Evolutionary conservation across 2,113 vertebrate genomes (phyloP).

Genomic region (Gracilinanus agilis): DNA sequence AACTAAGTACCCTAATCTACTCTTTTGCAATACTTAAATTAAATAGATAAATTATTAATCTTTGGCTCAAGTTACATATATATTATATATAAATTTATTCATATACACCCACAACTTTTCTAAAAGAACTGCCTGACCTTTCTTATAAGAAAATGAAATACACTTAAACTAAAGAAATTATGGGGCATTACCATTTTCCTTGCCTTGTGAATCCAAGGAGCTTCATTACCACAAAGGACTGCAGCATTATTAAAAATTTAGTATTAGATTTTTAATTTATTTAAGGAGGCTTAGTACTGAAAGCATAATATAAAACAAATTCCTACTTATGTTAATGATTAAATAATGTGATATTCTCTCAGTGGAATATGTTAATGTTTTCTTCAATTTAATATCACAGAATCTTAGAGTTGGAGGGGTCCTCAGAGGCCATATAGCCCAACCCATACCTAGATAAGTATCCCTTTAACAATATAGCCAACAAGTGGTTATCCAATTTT

Average conservation of each 20-base stretch:
- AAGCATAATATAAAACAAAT: slow-evolving; percentile 23
- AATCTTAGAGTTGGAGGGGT: neutral
- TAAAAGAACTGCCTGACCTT: slow-evolving; percentile 74
- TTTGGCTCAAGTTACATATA: neutral
- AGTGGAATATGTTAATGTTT: slow-evolving; percentile 20
- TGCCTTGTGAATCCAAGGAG: slow-evolving; percentile 60
- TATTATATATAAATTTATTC: neutral
- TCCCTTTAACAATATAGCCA: neutral
- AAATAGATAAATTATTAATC: slow-evolving; percentile 25
- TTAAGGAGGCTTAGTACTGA: slow-evolving; percentile 48
- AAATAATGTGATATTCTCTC: neutral
- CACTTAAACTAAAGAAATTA: slow-evolving; percentile 64
- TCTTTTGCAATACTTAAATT: slow-evolving; percentile 30
- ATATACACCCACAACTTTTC: slow-evolving; percentile 53
- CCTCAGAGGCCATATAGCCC: neutral
- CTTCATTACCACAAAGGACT: slow-evolving; percentile 45
- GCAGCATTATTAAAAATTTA: slow-evolving; percentile 66
- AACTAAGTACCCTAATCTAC: neutral
- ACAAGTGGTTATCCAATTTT: neutral
- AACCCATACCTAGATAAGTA: neutral
- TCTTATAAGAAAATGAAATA: slow-evolving; percentile 66
- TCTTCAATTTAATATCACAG: slow-evolving; percentile 28
- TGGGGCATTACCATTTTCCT: slow-evolving; percentile 57
- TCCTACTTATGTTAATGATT: neutral
- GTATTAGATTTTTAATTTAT: slow-evolving; percentile 66